Conservation (phyloP, 2,113 vertebrate genomes). For the Pelecanoides urinatrix region DNA sequence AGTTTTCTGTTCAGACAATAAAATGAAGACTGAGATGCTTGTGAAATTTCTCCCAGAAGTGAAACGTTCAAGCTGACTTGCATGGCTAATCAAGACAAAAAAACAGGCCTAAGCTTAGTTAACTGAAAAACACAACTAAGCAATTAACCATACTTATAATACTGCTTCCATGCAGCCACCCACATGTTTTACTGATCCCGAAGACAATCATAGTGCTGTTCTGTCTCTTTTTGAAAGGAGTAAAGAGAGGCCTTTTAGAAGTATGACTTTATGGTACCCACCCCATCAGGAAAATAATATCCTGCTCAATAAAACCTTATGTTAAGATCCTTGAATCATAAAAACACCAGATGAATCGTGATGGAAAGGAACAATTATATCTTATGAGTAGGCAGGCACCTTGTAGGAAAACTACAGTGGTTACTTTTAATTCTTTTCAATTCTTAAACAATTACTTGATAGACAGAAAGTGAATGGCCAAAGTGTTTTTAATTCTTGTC, state of each 20-base stretch:
- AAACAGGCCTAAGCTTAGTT: slow-evolving; percentile 14
- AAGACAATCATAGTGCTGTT: not conserved
- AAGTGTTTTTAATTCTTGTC: not conserved
- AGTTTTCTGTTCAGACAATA: not conserved
- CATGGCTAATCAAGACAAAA: slow-evolving; percentile 20
- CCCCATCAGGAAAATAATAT: not conserved
- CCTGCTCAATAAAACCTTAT: not conserved
- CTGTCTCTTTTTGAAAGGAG: not conserved
- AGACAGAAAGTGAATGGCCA: not conserved
- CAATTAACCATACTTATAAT: slow-evolving; percentile 25
- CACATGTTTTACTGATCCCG: not conserved
- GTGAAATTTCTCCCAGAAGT: not conserved
- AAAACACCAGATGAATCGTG: not conserved
- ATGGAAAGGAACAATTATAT: not conserved
- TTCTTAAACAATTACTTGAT: not conserved
- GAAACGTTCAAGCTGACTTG: slow-evolving; percentile 29
- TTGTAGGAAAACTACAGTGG: not conserved
- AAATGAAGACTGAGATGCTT: not conserved
- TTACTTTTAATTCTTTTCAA: not conserved
- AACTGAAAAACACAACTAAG: slow-evolving; percentile 33
- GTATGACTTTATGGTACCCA: not conserved
- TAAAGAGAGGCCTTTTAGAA: not conserved
- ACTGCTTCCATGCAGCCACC: not conserved
- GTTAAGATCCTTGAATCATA: not conserved
- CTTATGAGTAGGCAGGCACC: not conserved